Base-by-base conservation (phyloP, 2,113 vertebrate genomes). In the Eublepharis macularius region DNA sequence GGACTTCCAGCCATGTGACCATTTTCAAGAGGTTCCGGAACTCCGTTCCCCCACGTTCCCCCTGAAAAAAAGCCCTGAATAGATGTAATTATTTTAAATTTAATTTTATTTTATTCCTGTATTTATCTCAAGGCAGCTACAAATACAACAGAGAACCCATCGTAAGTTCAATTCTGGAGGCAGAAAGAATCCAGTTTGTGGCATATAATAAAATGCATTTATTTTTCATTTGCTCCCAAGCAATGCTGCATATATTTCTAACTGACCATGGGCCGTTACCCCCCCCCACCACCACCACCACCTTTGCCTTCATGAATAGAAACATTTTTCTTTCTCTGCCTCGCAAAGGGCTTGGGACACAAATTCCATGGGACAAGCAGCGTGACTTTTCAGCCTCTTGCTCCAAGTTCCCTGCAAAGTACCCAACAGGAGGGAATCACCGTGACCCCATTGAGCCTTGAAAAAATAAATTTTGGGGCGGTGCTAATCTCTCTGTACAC, bases 301-400 rank as follows among this genome's bases (percentile, higher is more conserved):
- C 83, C 80, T 51, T 86, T 86, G 70, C 89, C 43, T 86, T 84
- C 80, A 91, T 83, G 88, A 92, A 93, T 87, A 81, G 86, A 88
- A 92, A 93, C 86, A 91, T 93, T 92, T 95, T 90, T 93, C 92
- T 93, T 89, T 24, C 85, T 92, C 86, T 72, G 85, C 73, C 9
- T 57, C 80, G 84, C 17, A 0, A 86, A 91, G 82, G 49, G 66
- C 85, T 91, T 92, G 88, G 76, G 88, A 86, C 87, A 87, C 5
- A 87, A 92, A 92, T 88, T 89, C 78, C 69, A 85, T 87, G 90
- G 86, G 92, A 94, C 72, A 49, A 75, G 88, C 74, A 90, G 85
- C 78, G 76, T 87, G 88, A 63, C 85, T 83, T 77, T 45, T 21
- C 4, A n/a, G 79, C 80, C 80, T 76, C n/a, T 75, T 1, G 0